Evolutionary conservation across 2,797 vertebrate genomes (phyloP).

Genomic region (Pseudochirops corinnae): DNA sequence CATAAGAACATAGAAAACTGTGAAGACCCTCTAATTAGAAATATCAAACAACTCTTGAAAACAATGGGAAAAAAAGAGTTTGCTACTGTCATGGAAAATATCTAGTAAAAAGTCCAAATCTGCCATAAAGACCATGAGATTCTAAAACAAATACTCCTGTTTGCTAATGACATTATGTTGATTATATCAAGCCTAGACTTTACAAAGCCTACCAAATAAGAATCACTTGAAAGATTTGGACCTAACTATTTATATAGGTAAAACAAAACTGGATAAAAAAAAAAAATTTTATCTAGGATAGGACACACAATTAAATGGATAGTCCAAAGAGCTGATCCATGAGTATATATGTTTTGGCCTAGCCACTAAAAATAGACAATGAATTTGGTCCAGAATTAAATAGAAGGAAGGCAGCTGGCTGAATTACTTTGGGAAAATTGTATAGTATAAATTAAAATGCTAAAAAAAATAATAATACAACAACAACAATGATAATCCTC

Average conservation of each 20-base stretch:
- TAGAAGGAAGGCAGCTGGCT: not conserved
- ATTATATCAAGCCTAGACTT: not conserved
- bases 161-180: not conserved
- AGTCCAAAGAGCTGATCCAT: not conserved
- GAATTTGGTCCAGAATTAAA: not conserved
- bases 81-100: not conserved
- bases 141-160: not conserved
- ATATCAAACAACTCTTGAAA: not conserved
- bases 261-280: not conserved
- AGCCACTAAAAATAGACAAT: not conserved
- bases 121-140: not conserved
- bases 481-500: not conserved
- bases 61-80: not conserved
- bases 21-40: not conserved
- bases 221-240: not conserved
- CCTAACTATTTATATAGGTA: not conserved
- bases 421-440: not conserved
- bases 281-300: not conserved
- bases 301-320: not conserved
- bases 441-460: not conserved
- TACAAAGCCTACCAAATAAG: not conserved
- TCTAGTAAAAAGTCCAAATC: not conserved
- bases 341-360: not conserved
- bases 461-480: not conserved
- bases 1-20: not conserved